Conservation (phyloP, 2,113 vertebrate species). For the Archilochus colubris region DNA sequence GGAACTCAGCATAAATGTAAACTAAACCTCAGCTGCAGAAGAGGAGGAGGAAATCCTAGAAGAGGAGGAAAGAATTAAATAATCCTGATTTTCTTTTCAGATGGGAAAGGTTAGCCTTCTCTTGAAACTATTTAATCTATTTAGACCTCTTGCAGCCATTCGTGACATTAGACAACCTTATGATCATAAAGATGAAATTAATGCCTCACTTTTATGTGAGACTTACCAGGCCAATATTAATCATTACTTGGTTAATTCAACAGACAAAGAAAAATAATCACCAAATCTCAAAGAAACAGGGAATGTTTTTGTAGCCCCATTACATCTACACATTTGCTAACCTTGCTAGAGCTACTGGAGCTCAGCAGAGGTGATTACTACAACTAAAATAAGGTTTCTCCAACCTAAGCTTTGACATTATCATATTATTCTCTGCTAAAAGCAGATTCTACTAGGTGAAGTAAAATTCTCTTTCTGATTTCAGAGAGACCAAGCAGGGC, state of each 20-base stretch:
- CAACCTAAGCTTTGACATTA: background rate
- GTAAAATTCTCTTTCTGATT: background rate
- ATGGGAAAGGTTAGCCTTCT: background rate
- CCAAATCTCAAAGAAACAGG: constrained; percentile 5
- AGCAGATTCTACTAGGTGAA: background rate
- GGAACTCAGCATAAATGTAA: background rate
- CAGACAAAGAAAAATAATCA: constrained; percentile 6
- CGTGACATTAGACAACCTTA: background rate
- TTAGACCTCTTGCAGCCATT: background rate
- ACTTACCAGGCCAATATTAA: constrained; percentile 7
- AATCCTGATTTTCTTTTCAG: background rate
- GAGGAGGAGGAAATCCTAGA: background rate
- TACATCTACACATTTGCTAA: background rate
- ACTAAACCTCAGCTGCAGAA: background rate
- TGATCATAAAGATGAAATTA: constrained; percentile 1
- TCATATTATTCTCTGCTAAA: background rate
- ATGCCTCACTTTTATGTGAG: background rate
- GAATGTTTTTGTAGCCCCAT: constrained; percentile 11
- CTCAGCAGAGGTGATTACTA: constrained; percentile 7
- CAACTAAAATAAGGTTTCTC: background rate
- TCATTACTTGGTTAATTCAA: background rate
- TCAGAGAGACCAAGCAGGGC: background rate
- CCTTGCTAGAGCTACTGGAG: background rate
- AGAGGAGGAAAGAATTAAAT: constrained; percentile 8
- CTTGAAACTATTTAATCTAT: constrained; percentile 24